Conservation (phyloP, 2,888 invertebrate species). For the Apantesis nais region DNA sequence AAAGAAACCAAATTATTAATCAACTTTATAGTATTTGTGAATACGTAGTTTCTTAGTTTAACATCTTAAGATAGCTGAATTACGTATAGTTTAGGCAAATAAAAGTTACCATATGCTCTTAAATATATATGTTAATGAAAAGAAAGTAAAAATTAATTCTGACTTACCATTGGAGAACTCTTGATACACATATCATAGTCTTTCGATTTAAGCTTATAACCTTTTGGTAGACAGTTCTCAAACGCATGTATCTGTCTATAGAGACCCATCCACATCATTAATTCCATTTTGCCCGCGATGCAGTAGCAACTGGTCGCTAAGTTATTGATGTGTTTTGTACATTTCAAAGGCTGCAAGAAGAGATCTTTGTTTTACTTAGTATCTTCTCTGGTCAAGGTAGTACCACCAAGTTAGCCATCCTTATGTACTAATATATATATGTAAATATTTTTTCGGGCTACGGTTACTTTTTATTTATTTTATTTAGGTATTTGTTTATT, state of each 20-base stretch:
- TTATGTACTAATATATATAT: too few species aligned
- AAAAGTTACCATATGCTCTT: neutral
- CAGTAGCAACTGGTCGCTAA: slow-evolving; percentile 60
- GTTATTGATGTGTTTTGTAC: slow-evolving; percentile 70
- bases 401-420: too few species aligned
- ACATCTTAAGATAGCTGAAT: neutral
- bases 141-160: neutral
- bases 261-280: slow-evolving; percentile 70
- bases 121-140: too few species aligned
- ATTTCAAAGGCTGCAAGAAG: slow-evolving; percentile 74
- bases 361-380: neutral
- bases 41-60: neutral
- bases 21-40: too few species aligned
- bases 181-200: slow-evolving; percentile 64
- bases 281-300: slow-evolving; percentile 68
- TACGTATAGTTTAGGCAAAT: neutral
- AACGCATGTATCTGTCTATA: slow-evolving; percentile 60
- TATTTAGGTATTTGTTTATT: too few species aligned
- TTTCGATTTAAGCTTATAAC: slow-evolving; percentile 59
- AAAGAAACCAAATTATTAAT: neutral
- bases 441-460: too few species aligned
- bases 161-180: slow-evolving; percentile 58
- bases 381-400: too few species aligned
- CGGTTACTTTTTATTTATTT: too few species aligned
- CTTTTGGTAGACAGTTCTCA: slow-evolving; percentile 56